Conservation (phyloP, 1,140 invertebrate species). For the Zaprionus nigranus region DNA sequence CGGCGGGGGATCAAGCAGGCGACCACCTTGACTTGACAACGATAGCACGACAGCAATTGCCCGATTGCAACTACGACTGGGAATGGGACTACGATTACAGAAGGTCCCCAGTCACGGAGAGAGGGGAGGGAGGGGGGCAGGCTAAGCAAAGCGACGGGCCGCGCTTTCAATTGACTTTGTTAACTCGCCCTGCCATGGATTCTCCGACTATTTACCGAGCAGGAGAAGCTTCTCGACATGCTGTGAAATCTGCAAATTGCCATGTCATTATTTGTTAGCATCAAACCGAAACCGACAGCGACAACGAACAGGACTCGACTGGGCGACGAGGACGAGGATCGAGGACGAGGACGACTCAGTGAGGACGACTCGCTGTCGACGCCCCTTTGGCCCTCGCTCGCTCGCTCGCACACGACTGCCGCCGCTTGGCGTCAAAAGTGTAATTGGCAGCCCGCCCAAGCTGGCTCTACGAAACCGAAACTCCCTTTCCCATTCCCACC, state of each 20-base stretch:
- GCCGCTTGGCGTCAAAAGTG: slow-evolving; percentile 71
- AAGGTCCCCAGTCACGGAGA: not conserved
- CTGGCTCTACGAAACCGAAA: slow-evolving; percentile 5
- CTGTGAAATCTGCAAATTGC: slow-evolving; percentile 84
- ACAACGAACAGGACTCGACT: slow-evolving; percentile 24
- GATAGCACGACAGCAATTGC: slow-evolving; percentile 53
- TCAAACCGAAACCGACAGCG: slow-evolving; percentile 61
- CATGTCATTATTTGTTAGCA: slow-evolving; percentile 84
- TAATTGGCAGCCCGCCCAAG: slow-evolving; percentile 70
- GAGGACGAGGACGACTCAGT: too few species aligned
- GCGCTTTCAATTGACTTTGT: slow-evolving; percentile 70
- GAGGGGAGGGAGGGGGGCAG: not conserved
- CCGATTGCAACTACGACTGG: slow-evolving; percentile 4
- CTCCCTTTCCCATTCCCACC: not conserved
- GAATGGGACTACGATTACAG: too few species aligned
- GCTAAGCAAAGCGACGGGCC: slow-evolving; percentile 65
- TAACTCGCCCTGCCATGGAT: slow-evolving; percentile 65
- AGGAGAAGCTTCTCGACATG: slow-evolving; percentile 53
- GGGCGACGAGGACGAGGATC: not conserved
- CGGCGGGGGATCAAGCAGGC: slow-evolving; percentile 38
- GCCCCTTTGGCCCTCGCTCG: slow-evolving; percentile 32
- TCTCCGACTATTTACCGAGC: slow-evolving; percentile 45
- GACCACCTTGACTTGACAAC: slow-evolving; percentile 70
- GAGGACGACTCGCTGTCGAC: slow-evolving; percentile 48
- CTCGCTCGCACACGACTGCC: slow-evolving; percentile 2